Evolutionary conservation across 1,140 invertebrate genomes (phyloP).

Genomic region (Atta colombica): DNA sequence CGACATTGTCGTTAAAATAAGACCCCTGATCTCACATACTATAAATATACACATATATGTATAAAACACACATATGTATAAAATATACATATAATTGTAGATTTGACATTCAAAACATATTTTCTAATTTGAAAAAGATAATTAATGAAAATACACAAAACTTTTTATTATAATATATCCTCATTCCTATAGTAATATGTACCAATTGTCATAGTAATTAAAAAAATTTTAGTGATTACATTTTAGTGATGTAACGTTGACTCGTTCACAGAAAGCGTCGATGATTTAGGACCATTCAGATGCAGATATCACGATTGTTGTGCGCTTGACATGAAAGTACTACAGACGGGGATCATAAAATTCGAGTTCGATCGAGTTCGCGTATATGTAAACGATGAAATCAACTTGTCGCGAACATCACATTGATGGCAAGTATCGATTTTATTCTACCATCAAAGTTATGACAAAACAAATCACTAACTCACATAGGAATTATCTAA

Average conservation of each 20-base stretch:
- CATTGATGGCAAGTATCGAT: background rate
- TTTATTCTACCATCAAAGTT: background rate
- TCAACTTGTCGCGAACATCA: background rate
- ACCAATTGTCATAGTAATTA: background rate
- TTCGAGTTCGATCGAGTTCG: background rate
- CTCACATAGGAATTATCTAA: constrained; percentile 16
- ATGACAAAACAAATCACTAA: background rate
- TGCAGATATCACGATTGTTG: background rate
- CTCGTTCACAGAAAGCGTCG: constrained; percentile 3
- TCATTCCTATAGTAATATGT: background rate
- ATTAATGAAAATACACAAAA: background rate
- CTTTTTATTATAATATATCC: background rate
- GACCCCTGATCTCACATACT: too few species aligned
- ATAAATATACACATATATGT: too few species aligned
- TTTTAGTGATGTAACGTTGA: constrained; percentile 3
- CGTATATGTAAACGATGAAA: background rate
- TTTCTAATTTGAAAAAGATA: background rate
- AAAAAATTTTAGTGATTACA: constrained; percentile 3
- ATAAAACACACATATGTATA: too few species aligned
- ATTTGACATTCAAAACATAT: too few species aligned
- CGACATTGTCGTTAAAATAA: too few species aligned
- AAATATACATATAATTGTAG: too few species aligned
- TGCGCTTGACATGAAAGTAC: background rate
- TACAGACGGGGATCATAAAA: background rate
- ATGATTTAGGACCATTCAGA: background rate